Evolutionary conservation across 2,113 vertebrate genomes (phyloP).

Genomic region (Ictalurus furcatus): DNA sequence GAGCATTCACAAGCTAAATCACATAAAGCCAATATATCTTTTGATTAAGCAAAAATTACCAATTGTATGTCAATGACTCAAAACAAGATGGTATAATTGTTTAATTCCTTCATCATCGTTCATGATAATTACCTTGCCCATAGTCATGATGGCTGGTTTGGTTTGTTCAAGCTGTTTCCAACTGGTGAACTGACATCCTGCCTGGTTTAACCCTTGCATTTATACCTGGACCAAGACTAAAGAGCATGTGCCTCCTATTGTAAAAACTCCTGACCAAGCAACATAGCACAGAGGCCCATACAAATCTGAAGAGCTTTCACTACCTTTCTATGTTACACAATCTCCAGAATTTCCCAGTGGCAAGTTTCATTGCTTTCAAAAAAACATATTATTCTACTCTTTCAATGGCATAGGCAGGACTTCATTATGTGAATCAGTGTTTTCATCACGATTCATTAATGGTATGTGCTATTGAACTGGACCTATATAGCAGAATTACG

Average conservation of each 20-base stretch:
- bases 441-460: background rate
- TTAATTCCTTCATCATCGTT: background rate
- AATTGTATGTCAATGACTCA: background rate
- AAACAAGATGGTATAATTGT: background rate
- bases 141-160: slow-evolving; percentile 25
- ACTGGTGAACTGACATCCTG: slow-evolving; percentile 31
- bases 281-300: slow-evolving; percentile 27
- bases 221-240: slow-evolving; percentile 30
- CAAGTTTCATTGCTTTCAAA: slow-evolving; percentile 1
- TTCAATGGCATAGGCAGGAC: background rate
- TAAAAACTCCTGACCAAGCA: slow-evolving; percentile 3
- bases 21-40: no score
- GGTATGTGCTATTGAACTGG: background rate
- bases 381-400: background rate
- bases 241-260: slow-evolving; percentile 40
- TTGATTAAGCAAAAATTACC: background rate
- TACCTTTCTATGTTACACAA: background rate
- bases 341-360: slow-evolving; percentile 20
- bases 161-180: slow-evolving; percentile 13
- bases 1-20: no score
- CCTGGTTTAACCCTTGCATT: slow-evolving; percentile 34
- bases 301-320: slow-evolving; percentile 19
- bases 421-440: background rate
- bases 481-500: background rate
- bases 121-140: slow-evolving; percentile 24